Percentiles rank a stretch among this genome's conserved stretches.
These are phyloP conservation scores for Heterotilapia buettikoferi DNA, from an alignment of 2,113 vertebrate species.

Conservation along the genomic window DNA sequence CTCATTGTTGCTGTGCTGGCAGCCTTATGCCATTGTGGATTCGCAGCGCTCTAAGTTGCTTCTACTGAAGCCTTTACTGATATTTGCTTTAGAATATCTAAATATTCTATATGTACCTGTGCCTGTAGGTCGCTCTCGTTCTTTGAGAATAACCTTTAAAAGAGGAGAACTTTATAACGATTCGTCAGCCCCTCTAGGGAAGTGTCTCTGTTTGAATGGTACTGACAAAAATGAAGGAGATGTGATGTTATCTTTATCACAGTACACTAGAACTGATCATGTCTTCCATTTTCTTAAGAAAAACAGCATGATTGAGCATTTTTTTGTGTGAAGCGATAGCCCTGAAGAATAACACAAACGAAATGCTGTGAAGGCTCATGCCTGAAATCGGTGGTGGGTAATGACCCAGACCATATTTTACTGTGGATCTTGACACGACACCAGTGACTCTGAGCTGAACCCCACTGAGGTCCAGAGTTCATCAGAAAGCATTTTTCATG, in stretches of 20 bases:
- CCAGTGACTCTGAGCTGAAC: constrained; percentile 45
- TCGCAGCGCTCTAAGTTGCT: background rate
- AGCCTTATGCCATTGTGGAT: background rate
- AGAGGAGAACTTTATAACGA: background rate
- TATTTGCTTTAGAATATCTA: background rate
- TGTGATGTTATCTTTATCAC: background rate
- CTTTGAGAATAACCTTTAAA: background rate
- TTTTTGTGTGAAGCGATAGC: background rate
- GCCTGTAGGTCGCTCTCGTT: background rate
- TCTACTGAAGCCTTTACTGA: background rate
- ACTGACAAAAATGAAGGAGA: background rate
- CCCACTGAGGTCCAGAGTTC: constrained; percentile 24
- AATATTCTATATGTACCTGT: background rate
- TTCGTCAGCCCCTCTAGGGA: background rate
- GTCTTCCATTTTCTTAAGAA: background rate
- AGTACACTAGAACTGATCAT: background rate
- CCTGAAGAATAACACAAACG: background rate
- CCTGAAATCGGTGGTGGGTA: constrained; percentile 4
- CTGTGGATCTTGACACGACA: constrained; percentile 44
- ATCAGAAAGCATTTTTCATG: constrained; percentile 26
- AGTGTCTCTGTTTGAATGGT: background rate
- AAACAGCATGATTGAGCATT: background rate
- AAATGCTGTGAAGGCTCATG: background rate
- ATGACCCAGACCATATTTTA: constrained; percentile 22
- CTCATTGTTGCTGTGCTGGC: background rate